Base-by-base conservation (phyloP, 2,113 vertebrate genomes). In the Sylvilagus bachmani region DNA sequence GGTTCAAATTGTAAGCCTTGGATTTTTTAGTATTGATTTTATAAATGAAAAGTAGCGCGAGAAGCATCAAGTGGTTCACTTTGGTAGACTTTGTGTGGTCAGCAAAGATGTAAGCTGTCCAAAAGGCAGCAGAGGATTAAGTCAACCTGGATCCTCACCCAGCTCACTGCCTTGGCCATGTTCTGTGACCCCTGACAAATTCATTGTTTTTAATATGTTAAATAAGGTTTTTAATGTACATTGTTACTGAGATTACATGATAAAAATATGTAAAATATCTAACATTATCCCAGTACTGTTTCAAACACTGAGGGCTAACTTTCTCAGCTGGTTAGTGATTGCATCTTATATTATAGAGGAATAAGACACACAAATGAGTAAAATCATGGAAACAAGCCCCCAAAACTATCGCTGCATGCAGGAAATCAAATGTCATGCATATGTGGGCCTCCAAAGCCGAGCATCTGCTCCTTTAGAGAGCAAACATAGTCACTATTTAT, bases 1-100 rank as follows among this genome's bases (percentile, higher is more conserved):
- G 24, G 84, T 87, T 77, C 62, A 87, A 69, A 73, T 86, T 61
- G 62, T 6, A 86, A 61, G 7, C 36, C 36, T 86, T 61, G 85
- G 10, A 17, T 64, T 86, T 77, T 64, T 80, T 24, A 61, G 14
- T 6, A 19, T 83, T 70, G 25, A 14, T 55, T 73, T 31, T 24
- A 87, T 27, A 71, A 89, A 85, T 25, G 24, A 55, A 55, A 75
- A 17, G 51, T 7, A 74, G 21, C 36, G 16, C 29, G 31, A 36
- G 10, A 77, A 84, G 10, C 14, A 77, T 31, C 25, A 33, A 74
- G 38, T 21, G 51, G 11, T 22, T 88, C 22, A 7, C 33, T 75
- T 67, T 58, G 53, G 36, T 58, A 22, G 13, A 49, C 61, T 33
- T 22, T 7, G 10, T 87, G 61, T 79, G 94, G 51, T 55, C 67